These are phyloP conservation scores for Phthorimaea operculella DNA, from an alignment of 1,140 invertebrate genomes.

Conservation along the genomic window DNA sequence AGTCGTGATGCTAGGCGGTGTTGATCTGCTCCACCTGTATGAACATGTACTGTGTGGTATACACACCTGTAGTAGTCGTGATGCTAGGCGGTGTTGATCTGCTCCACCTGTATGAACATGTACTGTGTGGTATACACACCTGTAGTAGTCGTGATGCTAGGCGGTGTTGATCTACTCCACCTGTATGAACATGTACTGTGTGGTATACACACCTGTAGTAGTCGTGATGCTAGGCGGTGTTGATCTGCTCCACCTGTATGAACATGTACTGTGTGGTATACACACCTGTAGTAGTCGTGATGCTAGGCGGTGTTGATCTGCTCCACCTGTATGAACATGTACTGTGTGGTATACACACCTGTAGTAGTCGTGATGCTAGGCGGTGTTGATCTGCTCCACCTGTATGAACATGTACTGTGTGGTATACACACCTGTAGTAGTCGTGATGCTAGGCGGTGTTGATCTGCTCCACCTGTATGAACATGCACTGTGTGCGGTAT, in stretches of 20 bases:
- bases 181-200: too few species aligned
- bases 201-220: slow-evolving; percentile 25
- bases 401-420: too few species aligned
- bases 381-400: slow-evolving; percentile 81
- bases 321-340: too few species aligned
- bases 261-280: too few species aligned
- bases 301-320: slow-evolving; percentile 74
- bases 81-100: slow-evolving; percentile 72
- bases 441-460: slow-evolving; percentile 63
- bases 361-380: slow-evolving; percentile 56
- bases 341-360: too few species aligned
- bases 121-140: too few species aligned
- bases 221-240: slow-evolving; percentile 60
- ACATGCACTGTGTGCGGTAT: too few species aligned
- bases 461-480: slow-evolving; percentile 87
- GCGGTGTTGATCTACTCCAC: slow-evolving; percentile 80
- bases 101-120: too few species aligned
- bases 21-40: slow-evolving; percentile 86
- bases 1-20: slow-evolving; percentile 56
- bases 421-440: slow-evolving; percentile 25
- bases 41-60: too few species aligned
- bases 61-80: slow-evolving; percentile 35
- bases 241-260: slow-evolving; percentile 87
- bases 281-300: slow-evolving; percentile 36
- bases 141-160: slow-evolving; percentile 54